Conservation (phyloP, 2,797 vertebrate species). For the Enteromius paludinosus region DNA sequence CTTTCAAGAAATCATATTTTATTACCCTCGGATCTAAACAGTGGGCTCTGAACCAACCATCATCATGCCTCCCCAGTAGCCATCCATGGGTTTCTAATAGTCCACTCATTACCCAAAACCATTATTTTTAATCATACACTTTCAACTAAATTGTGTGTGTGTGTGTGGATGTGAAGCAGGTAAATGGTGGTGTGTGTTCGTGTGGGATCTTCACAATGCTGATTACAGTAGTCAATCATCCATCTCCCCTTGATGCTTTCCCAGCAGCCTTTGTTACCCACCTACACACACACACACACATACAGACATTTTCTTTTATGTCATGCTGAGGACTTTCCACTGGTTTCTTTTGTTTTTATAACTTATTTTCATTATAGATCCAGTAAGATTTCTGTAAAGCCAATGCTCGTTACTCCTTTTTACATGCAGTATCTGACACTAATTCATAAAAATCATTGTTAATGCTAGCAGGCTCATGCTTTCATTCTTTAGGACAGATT, state of each 20-base stretch:
- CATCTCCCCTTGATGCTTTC: conserved; percentile 28
- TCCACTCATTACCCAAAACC: background rate
- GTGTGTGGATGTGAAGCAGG: background rate
- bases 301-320: background rate
- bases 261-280: conserved; percentile 10
- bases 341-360: too few species aligned
- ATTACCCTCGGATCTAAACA: background rate
- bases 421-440: too few species aligned
- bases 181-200: conserved; percentile 13
- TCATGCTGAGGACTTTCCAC: too few species aligned
- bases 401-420: too few species aligned
- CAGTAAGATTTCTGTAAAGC: too few species aligned
- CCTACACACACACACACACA: conserved; percentile 14
- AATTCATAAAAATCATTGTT: too few species aligned
- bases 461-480: too few species aligned
- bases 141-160: background rate
- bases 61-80: background rate
- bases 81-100: background rate
- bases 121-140: background rate
- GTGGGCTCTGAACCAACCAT: background rate
- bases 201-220: background rate
- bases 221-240: conserved; percentile 33
- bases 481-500: too few species aligned
- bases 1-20: background rate
- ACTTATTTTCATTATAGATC: too few species aligned